Conservation (phyloP, 2,888 invertebrate species). For the Panzeria rudis region DNA sequence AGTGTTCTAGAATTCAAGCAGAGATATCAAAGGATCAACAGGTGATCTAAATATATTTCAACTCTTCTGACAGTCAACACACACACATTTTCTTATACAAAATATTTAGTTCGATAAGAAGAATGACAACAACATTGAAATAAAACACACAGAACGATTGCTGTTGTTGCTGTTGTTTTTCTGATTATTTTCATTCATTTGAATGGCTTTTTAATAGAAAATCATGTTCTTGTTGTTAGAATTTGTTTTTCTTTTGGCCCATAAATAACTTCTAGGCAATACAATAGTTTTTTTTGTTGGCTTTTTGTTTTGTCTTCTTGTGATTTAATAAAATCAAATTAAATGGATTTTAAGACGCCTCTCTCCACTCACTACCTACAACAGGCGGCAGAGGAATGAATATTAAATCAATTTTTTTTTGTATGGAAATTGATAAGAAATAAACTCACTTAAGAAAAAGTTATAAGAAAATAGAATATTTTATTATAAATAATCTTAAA, state of each 20-base stretch:
- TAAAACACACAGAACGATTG: slow-evolving; percentile 6
- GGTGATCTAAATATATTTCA: slow-evolving; percentile 62
- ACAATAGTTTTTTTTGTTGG: too few relatives aligned
- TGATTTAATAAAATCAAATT: slow-evolving; percentile 67
- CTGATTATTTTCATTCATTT: slow-evolving; percentile 48
- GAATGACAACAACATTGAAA: slow-evolving; percentile 45
- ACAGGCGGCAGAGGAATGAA: slow-evolving; percentile 50
- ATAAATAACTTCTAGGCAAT: slow-evolving; percentile 64
- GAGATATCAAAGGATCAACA: slow-evolving; percentile 70
- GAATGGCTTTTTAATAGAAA: slow-evolving; percentile 63
- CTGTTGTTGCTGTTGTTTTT: background rate
- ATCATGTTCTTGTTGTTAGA: slow-evolving; percentile 61
- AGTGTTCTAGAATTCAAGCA: slow-evolving; percentile 8
- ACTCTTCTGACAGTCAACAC: slow-evolving; percentile 42
- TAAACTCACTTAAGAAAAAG: slow-evolving; percentile 24
- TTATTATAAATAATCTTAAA: slow-evolving; percentile 16
- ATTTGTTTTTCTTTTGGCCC: slow-evolving; percentile 35
- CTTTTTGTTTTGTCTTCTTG: slow-evolving; percentile 37
- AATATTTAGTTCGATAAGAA: slow-evolving; percentile 39
- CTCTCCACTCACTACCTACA: slow-evolving; percentile 39
- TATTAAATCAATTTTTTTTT: slow-evolving; percentile 60
- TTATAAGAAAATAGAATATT: slow-evolving; percentile 12
- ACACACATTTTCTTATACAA: background rate
- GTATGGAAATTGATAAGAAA: slow-evolving; percentile 44
- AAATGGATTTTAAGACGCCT: slow-evolving; percentile 68